Evolutionary conservation across 2,888 invertebrate species (phyloP).

Genomic region (Diarsia rubi): DNA sequence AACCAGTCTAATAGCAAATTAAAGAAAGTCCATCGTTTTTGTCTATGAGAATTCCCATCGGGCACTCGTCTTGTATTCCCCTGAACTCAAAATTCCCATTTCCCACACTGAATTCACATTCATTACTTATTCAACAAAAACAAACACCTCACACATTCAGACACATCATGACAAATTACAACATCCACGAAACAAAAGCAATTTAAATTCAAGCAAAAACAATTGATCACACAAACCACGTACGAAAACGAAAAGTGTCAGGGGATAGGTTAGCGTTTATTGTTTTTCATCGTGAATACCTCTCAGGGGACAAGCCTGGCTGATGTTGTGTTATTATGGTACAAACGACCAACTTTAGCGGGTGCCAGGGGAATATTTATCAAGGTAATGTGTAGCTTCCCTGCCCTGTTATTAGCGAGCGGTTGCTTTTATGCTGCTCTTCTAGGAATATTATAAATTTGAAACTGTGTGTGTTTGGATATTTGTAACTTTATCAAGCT

Average conservation of each 20-base stretch:
- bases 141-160: background rate
- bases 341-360: slow-evolving; percentile 61
- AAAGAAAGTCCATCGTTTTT: background rate
- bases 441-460: background rate
- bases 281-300: slow-evolving; percentile 69
- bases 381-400: slow-evolving; percentile 54
- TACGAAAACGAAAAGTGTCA: slow-evolving; percentile 48
- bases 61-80: background rate
- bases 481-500: background rate
- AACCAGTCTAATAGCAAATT: background rate
- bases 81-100: background rate
- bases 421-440: slow-evolving; percentile 39
- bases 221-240: slow-evolving; percentile 56
- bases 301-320: slow-evolving; percentile 53
- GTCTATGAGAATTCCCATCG: background rate
- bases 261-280: slow-evolving; percentile 71
- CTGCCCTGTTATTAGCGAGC: slow-evolving; percentile 50
- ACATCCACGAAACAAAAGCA: slow-evolving; percentile 14
- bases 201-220: slow-evolving; percentile 52
- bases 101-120: too few relatives aligned
- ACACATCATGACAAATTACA: slow-evolving; percentile 34
- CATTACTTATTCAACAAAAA: background rate
- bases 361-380: slow-evolving; percentile 62
- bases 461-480: background rate
- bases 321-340: slow-evolving; percentile 57